Percentiles rank a stretch among this genome's conserved stretches.
Conservation (phyloP, 2,113 vertebrate genomes). For the Caloenas nicobarica region DNA sequence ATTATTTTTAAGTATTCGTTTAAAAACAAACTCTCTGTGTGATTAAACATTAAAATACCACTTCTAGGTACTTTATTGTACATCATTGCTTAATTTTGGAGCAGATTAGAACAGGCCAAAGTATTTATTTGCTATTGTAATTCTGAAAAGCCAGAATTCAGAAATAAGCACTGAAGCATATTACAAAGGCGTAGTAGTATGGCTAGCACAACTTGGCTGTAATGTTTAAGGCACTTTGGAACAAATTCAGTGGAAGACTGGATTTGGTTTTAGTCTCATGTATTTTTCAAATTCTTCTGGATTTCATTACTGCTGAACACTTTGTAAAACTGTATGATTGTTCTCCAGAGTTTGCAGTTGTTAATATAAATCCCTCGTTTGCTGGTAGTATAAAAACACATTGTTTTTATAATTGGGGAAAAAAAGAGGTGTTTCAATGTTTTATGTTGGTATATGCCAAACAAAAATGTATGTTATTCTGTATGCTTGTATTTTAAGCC, state of each 20-base stretch:
- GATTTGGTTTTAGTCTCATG: constrained; percentile 32
- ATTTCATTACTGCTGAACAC: constrained; percentile 14
- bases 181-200: background rate
- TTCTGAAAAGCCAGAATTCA: background rate
- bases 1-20: background rate
- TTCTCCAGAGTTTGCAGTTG: constrained; percentile 23
- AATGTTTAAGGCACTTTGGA: background rate
- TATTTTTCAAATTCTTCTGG: constrained; percentile 7
- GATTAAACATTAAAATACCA: background rate
- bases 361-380: constrained; percentile 18
- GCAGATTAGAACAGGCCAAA: background rate
- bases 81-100: background rate
- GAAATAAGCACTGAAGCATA: background rate
- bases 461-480: background rate
- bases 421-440: background rate
- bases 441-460: background rate
- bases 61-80: background rate
- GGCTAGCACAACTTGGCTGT: background rate
- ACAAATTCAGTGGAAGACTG: background rate
- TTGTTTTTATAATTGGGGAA: background rate
- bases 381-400: background rate
- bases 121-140: background rate
- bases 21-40: background rate
- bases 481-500: background rate
- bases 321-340: background rate